These are phyloP conservation scores for Bos taurus DNA, from an alignment of 2,113 vertebrate species.

Conservation along the genomic window DNA sequence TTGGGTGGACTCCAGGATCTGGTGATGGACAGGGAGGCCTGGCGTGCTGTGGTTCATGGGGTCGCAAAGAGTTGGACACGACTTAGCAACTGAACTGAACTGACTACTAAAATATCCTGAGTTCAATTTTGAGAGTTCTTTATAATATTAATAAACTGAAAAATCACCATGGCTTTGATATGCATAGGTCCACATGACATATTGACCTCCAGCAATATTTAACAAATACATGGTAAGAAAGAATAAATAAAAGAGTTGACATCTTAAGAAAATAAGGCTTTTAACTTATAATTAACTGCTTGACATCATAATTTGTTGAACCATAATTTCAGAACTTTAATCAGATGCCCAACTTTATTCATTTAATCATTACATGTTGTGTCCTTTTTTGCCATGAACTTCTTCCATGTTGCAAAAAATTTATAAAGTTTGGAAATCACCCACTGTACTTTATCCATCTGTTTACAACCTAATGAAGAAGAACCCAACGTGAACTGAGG, in stretches of 20 bases:
- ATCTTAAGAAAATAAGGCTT: neutral
- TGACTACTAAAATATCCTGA: neutral
- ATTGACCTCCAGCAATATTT: neutral
- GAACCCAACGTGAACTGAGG: neutral
- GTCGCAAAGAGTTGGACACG: rapidly evolving
- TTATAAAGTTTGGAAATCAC: neutral
- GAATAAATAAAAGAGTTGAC: neutral
- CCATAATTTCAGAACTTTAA: neutral
- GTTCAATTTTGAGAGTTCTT: neutral
- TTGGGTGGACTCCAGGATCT: rapidly evolving
- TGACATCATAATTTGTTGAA: neutral
- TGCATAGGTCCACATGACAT: neutral
- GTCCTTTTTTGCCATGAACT: neutral
- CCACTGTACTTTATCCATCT: neutral
- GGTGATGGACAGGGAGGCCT: neutral
- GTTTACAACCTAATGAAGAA: neutral
- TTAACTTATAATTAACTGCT: slow-evolving; percentile 1
- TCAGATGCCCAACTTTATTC: neutral
- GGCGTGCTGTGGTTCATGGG: neutral
- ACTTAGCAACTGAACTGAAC: neutral
- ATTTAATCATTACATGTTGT: neutral
- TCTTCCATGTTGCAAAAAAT: neutral
- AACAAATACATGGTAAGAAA: neutral
- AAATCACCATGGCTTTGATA: neutral
- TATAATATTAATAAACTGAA: neutral